Evolutionary conservation across 2,888 invertebrate species (phyloP), one percentile per base, ranked within the genome.

Genomic region (Yponomeuta cagnagella): DNA sequence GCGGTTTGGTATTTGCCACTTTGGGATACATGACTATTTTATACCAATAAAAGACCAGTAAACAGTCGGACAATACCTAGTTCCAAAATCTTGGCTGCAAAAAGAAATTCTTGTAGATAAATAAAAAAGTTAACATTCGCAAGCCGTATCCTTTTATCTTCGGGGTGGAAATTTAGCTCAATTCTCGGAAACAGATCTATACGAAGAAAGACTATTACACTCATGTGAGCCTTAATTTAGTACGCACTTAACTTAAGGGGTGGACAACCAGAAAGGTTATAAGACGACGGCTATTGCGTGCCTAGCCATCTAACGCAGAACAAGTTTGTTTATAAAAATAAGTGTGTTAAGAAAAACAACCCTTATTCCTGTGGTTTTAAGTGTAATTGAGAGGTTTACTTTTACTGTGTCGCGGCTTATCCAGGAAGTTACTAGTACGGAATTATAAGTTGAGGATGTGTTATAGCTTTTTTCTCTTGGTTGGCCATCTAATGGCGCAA

Each of bases 281-380:
- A 70, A 10, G 63, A 37, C 23, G 70, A 63, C 43, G 63, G n/a
- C 37, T 15, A 70, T n/a, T 70, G 63, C 70, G n/a, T 31, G 43
- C 0, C 69, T 30, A 23, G 67, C 43, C 23, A 70, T 63, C 63
- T 70, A 70, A 63, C 63, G 70, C 43, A 33, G 63, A 70, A 70
- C 70, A 23, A 48, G 68, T 68, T 37, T 15, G n/a, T 43, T 48
- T 43, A 43, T 1, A 43, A 5, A 43, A 43, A 43, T 33, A 43
- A 68, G 10, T 58, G 52, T 58, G 15, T 58, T 9, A 15, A 58
- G 15, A 10, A 48, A 68, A 68, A 12, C 12, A 68, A 9, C 6
- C 48, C 68, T 48, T n/a, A 37, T n/a, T 10, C 43, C 37, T 68
- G 52, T 58, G 5, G 12, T 4, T 2, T 58, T 12, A 58, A 58